Base-by-base conservation (phyloP, 2,113 vertebrate genomes). In the Phylloscopus whistleri region DNA sequence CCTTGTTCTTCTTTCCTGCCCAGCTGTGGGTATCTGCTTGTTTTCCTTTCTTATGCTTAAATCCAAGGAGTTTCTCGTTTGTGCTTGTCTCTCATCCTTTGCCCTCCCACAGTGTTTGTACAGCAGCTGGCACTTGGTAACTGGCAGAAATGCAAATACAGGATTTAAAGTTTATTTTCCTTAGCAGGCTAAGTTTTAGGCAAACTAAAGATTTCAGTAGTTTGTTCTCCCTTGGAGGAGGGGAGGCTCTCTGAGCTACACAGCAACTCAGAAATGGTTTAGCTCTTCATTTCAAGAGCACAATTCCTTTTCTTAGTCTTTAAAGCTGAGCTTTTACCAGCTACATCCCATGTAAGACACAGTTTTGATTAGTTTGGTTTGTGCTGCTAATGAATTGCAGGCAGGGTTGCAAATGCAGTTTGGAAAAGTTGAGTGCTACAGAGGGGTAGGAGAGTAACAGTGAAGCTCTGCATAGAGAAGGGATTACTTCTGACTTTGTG, bases 401-500 rank as follows among this genome's bases (percentile, higher is more conserved):
- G 43, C 63, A 62, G 67, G 41, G 21, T 41, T 91, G 82, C 33
- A 62, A 16, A 69, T 46, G 43, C 68, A 51, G 31, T 56, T 88
- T 64, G 69, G 73, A 75, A 78, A 59, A 93, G 41, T 64, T 1
- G 1, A 75, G n/a, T 52, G 56, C 24, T 52, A 1, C 31, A 41
- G 70, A 20, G 33, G 39, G 27, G 33, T 58, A 79, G 43, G n/a
- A 56, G 53, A 78, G 33, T 19, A 67, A 41, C 35, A 89, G 58
- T 0, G 0, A 83, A 37, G 30, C 33, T 82, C 56, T 55, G 52
- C 5, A 0, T 6, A 16, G 58, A 55, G 72, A 33, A 18, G 43
- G 22, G 78, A 56, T 60, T 33, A 12, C 31, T 73, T 51, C 37
- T 28, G 10, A 33, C 37, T 77, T 33, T 5, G 37, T 80, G 79